Percentiles rank a stretch among this genome's conserved stretches.
Conservation (phyloP, 2,797 vertebrate species). For the Tiaroga cobitis region DNA sequence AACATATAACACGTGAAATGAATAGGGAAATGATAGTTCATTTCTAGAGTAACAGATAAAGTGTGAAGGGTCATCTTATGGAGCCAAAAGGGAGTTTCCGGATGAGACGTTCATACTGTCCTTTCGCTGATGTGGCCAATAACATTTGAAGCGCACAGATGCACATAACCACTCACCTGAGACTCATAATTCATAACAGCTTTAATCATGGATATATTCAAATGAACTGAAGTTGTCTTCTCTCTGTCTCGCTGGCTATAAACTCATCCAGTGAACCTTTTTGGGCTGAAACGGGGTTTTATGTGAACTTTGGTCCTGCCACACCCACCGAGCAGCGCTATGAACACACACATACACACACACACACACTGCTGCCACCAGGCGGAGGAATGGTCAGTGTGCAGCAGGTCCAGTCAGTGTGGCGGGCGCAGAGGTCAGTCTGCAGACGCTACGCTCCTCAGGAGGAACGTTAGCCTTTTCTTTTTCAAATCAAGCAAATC, state of each 20-base stretch:
- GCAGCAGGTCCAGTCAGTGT: background rate
- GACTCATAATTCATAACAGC: background rate
- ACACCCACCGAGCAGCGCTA: background rate
- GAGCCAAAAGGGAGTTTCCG: background rate
- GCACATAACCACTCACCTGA: background rate
- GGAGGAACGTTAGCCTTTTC: no score
- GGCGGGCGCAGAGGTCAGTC: background rate
- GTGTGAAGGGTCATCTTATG: background rate
- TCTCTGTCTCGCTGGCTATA: background rate
- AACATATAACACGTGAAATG: background rate
- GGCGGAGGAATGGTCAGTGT: background rate
- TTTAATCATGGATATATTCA: background rate
- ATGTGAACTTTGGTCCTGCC: conserved; percentile 13
- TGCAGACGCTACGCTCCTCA: background rate
- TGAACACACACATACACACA: no score
- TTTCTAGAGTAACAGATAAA: background rate
- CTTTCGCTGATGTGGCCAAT: background rate
- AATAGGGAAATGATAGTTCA: background rate
- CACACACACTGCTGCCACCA: conserved; percentile 2
- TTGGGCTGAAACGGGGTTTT: background rate
- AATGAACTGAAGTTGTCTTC: background rate
- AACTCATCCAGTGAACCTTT: background rate
- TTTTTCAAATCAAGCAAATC: background rate
- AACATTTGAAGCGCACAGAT: background rate
- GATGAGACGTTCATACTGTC: background rate